Conservation (phyloP, 2,888 invertebrate genomes). For the Apoderus coryli region DNA sequence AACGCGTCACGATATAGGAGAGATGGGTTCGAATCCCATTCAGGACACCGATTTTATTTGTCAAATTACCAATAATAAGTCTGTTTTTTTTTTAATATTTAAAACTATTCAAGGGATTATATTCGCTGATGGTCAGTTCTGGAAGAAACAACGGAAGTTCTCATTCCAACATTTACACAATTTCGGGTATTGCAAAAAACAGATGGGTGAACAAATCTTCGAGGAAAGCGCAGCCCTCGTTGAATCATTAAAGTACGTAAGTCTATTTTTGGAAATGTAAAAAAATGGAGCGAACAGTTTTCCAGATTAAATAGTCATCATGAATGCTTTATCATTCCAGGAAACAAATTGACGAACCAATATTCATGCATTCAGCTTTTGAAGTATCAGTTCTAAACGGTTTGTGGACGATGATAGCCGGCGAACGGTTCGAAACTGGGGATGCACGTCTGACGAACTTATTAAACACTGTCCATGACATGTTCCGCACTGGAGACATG, state of each 20-base stretch:
- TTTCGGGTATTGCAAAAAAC: constrained; percentile 46
- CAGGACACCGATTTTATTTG: too few relatives aligned
- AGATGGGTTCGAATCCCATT: too few relatives aligned
- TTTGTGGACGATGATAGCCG: constrained; percentile 56
- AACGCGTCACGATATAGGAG: too few relatives aligned
- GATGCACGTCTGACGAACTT: constrained; percentile 41
- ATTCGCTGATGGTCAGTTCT: constrained; percentile 50
- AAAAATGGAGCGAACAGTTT: too few relatives aligned
- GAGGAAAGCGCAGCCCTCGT: constrained; percentile 41
- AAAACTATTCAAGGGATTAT: constrained; percentile 48
- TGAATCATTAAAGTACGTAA: constrained; percentile 19
- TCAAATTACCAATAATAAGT: too few relatives aligned
- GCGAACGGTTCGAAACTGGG: constrained; percentile 36
- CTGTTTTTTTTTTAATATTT: too few relatives aligned
- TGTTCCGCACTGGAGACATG: constrained; percentile 47
- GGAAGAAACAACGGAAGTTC: constrained; percentile 53
- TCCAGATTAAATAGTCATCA: too few relatives aligned
- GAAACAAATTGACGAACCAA: constrained; percentile 23
- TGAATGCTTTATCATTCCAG: too few relatives aligned
- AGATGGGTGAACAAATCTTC: constrained; percentile 45
- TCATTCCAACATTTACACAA: constrained; percentile 47
- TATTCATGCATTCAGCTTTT: constrained; percentile 33
- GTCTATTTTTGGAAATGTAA: too few relatives aligned
- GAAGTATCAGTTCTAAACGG: constrained; percentile 51
- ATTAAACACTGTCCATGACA: constrained; percentile 43